Percentiles rank a stretch among this genome's conserved stretches.
phyloP scores from a whole-genome alignment of 2,888 invertebrate genomes.

The Allolobophora icterica region DNA sequence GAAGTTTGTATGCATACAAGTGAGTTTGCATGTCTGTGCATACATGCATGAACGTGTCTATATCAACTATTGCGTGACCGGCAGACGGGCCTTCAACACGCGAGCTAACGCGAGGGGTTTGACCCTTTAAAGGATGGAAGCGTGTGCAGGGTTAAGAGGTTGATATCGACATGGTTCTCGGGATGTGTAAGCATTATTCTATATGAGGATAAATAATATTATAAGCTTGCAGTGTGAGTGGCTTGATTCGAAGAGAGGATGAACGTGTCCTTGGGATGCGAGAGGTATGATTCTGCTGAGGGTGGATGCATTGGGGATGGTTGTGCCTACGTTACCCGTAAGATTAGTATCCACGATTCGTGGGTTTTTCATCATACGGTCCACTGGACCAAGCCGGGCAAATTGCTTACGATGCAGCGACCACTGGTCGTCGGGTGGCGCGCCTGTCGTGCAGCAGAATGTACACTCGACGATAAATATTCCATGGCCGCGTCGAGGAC shows the following conservation, averaged over 20 bases:
- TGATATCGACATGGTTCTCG: neutral
- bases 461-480: neutral
- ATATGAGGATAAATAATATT: neutral
- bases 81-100: too few relatives aligned
- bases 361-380: conserved; percentile 17
- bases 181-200: neutral
- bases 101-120: too few relatives aligned
- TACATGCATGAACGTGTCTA: too few relatives aligned
- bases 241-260: neutral
- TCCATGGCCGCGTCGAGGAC: neutral
- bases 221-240: too few relatives aligned
- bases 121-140: too few relatives aligned
- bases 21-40: too few relatives aligned
- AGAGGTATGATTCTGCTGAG: neutral
- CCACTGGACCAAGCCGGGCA: neutral
- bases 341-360: neutral
- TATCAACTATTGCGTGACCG: too few relatives aligned
- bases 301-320: neutral
- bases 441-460: neutral
- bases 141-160: too few relatives aligned
- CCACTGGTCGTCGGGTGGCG: neutral
- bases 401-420: neutral
- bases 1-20: too few relatives aligned
- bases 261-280: neutral
- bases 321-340: neutral